Percentiles rank a stretch among this genome's conserved stretches.
Conservation (phyloP, 37 sponge, comb jelly and placozoan genomes). For the Petrosia ficiformis region DNA sequence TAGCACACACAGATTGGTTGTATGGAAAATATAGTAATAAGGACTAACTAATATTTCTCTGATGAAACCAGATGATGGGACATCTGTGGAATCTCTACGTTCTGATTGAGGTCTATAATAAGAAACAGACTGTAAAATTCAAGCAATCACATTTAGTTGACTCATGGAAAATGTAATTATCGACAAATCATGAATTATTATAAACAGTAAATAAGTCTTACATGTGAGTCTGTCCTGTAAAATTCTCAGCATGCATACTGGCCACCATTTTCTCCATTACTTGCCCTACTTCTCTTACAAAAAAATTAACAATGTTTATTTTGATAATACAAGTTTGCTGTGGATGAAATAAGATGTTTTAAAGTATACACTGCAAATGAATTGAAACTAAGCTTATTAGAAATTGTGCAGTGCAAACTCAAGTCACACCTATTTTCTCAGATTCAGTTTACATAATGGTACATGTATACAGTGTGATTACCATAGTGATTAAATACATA, state of each 20-base stretch:
- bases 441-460: too few relatives aligned
- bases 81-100: slow-evolving; percentile 25
- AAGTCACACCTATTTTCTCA: too few relatives aligned
- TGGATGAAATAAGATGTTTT: neutral
- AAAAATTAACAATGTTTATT: slow-evolving; percentile 18
- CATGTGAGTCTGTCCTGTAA: slow-evolving; percentile 23
- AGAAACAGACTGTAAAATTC: neutral
- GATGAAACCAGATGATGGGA: slow-evolving; percentile 78
- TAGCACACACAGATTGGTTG: too few relatives aligned
- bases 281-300: slow-evolving; percentile 25
- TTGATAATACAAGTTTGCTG: neutral
- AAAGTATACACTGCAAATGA: too few relatives aligned
- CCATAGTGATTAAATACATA: too few relatives aligned
- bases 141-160: too few relatives aligned
- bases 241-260: slow-evolving; percentile 81
- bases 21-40: neutral
- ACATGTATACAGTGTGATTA: too few relatives aligned
- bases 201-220: neutral
- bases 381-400: too few relatives aligned
- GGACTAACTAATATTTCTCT: slow-evolving; percentile 69
- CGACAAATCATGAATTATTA: neutral
- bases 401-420: too few relatives aligned
- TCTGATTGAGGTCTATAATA: neutral
- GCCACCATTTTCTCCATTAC: slow-evolving; percentile 66
- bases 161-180: neutral